Evolutionary conservation across 2,888 invertebrate genomes (phyloP).

Genomic region (Xanthia togata): DNA sequence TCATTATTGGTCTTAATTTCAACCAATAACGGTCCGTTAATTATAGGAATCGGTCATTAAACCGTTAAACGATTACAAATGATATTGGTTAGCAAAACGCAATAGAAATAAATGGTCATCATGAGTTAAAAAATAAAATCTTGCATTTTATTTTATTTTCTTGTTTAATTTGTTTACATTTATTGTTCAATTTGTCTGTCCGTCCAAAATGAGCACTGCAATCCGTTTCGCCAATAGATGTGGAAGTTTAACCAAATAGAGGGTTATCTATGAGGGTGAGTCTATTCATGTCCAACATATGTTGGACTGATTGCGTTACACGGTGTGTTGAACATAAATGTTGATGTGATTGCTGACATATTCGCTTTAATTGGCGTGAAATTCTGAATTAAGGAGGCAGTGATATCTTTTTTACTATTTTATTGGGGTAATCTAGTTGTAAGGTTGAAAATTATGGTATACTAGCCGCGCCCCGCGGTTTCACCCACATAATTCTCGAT

Average conservation of each 20-base stretch:
- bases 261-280: conserved; percentile 67
- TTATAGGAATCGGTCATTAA: neutral
- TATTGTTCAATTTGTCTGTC: conserved; percentile 2
- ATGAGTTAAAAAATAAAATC: too few relatives aligned
- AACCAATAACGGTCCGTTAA: too few relatives aligned
- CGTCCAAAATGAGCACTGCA: conserved; percentile 3
- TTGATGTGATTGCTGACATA: conserved; percentile 47
- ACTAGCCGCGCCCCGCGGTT: too few relatives aligned
- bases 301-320: conserved; percentile 61
- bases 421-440: neutral
- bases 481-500: too few relatives aligned
- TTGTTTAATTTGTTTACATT: neutral
- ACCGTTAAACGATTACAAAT: neutral
- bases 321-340: conserved; percentile 61
- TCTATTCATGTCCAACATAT: conserved; percentile 67
- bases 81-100: neutral
- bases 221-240: conserved; percentile 56
- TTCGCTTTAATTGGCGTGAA: conserved; percentile 36
- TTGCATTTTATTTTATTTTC: neutral
- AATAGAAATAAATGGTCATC: neutral
- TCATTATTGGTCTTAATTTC: too few relatives aligned
- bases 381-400: conserved; percentile 28
- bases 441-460: neutral
- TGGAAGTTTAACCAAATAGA: conserved; percentile 56
- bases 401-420: conserved; percentile 3